These are phyloP conservation scores for Gryllus longicercus DNA, from an alignment of 2,888 invertebrate species.

Conservation along the genomic window DNA sequence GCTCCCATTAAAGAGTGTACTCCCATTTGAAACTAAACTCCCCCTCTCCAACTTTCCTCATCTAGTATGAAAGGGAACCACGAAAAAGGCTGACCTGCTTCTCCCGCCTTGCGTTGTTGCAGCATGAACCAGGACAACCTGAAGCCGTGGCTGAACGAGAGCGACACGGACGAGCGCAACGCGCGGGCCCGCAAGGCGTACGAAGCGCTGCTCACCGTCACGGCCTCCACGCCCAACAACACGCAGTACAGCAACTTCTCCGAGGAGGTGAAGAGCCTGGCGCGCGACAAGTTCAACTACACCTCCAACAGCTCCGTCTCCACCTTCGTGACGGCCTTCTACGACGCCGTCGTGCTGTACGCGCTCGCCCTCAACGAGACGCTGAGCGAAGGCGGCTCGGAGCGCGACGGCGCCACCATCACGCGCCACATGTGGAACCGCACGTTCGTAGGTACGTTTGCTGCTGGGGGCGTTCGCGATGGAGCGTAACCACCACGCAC, in stretches of 20 bases:
- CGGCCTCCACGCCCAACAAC: constrained; percentile 76
- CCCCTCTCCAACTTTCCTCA: too few relatives aligned
- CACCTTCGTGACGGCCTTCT: constrained; percentile 91
- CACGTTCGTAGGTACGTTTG: constrained; percentile 69
- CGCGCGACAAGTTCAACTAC: constrained; percentile 66
- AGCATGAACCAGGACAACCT: constrained; percentile 61
- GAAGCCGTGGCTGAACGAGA: constrained; percentile 81
- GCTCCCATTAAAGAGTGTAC: too few relatives aligned
- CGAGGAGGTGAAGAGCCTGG: constrained; percentile 62
- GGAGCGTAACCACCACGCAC: too few relatives aligned
- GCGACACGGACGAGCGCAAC: constrained; percentile 78
- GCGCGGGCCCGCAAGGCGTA: constrained; percentile 79
- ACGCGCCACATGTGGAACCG: constrained; percentile 82
- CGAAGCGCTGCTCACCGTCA: constrained; percentile 82
- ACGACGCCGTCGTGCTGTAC: constrained; percentile 93
- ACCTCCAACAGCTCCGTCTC: constrained; percentile 79
- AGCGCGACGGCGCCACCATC: constrained; percentile 78
- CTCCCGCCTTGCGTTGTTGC: constrained; percentile 37
- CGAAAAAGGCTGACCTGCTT: too few relatives aligned
- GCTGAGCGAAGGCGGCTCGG: constrained; percentile 47
- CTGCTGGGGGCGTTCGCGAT: too few relatives aligned
- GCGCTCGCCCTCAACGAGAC: constrained; percentile 88
- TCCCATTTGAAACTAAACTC: too few relatives aligned
- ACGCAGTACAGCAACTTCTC: constrained; percentile 75
- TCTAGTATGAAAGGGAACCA: too few relatives aligned